Base-by-base conservation (phyloP, 2,888 invertebrate species). In the Diaprepes abbreviatus region DNA sequence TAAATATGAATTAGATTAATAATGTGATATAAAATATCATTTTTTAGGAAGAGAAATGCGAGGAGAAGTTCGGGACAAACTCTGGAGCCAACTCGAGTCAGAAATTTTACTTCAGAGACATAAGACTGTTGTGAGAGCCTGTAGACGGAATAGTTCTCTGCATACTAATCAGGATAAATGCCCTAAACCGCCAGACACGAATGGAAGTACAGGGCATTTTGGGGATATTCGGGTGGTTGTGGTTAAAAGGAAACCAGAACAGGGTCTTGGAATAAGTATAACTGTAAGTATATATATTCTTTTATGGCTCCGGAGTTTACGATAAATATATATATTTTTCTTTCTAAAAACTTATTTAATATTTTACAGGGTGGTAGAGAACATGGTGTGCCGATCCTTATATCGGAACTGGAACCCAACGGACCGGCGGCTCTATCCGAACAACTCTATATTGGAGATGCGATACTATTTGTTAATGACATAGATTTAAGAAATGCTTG, bases 101-200 rank as follows among this genome's bases (percentile, higher is more conserved):
- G 94, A 95, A 85, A 95, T 95, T 77, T 88, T 94, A 72, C 87
- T 95, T 60, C 94, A 95, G 84, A 87, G 94, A 24, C 93, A 94
- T 85, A 94, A 94, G 85, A 93, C 94, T 52, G 90, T 94, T 6
- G 89, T 89, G 66, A 86, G 89, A 73, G 89, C 89, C 77, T 89
- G 89, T 72, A 86, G 89, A 77, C 86, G 89, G 10, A 86, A 87
- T 73, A 83, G 83, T 71, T 74, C 82, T 62, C 76, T 81, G 63
- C 80, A 79, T 68, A 76, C 76, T 66, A 77, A 78, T 1, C 78
- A 80, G 14, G 79, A 79, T n/a, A 76, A 76, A 24, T 78, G 79
- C 71, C 75, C 78, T 1, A 83, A 83, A 74, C 79, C 80, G 70
- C 59, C 50, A 9, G 65, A 65, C 10, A 74, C 77, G 63, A 76